Evolutionary conservation across 2,113 vertebrate genomes (phyloP), one percentile per base, ranked within the genome.

Genomic region (Pardalotus punctatus): DNA sequence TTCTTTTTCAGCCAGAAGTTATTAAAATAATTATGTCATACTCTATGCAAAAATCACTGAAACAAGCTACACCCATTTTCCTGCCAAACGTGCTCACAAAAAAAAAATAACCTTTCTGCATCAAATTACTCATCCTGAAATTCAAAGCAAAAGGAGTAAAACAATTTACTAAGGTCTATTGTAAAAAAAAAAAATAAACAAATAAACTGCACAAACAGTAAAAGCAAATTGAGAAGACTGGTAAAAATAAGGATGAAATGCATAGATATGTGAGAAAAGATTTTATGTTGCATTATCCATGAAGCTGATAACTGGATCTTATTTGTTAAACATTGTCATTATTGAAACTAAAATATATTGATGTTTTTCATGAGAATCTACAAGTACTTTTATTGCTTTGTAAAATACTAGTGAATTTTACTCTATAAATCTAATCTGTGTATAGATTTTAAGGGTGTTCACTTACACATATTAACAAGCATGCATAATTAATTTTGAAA

Each of bases 331-430:
- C 22, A 88, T 76, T 97, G 95, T 97, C 96, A 95, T 98, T 97
- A 98, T 98, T 98, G 96, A 98, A 98, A 92, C 93, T 69, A 96
- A 97, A 98, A 96, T 95, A 97, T 96, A 98, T 98, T 96, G 94
- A 96, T 95, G 70, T 92, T 98, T 97, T 98, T 96, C 96, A 97
- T 96, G 93, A 97, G 93, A 97, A 92, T 91, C 69, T 89, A 86
- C 96, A 97, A 97, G 86, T 94, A 90, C 83, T 97, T 98, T 97
- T 97, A 98, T 97, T 96, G 95, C 93, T 97, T 97, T 97, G 92
- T 97, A 98, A 98, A 98, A 97, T 50, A 95, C 81, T 97, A 98
- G 97, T 98, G 97, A 98, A 98, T 97, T 97, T 88, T 96, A 96
- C 95, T 97, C 94, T 96, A 96, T 97, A 97, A 98, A 98, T 97